Evolutionary conservation across 2,797 vertebrate genomes (phyloP).

Genomic region (Allobates femoralis): DNA sequence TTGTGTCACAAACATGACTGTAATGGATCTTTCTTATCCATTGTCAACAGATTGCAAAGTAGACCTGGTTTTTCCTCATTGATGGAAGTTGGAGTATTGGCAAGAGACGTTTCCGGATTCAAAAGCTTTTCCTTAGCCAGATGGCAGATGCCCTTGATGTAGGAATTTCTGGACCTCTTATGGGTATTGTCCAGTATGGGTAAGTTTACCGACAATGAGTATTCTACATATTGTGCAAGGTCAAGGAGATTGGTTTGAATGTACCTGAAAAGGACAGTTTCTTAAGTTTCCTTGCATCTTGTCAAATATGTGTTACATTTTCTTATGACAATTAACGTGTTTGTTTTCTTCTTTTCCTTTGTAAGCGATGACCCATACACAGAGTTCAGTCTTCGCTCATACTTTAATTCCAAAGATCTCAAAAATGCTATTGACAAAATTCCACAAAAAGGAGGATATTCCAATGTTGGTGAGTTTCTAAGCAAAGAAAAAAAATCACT

Average conservation of each 20-base stretch:
- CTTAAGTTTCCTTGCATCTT: not conserved
- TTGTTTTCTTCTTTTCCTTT: constrained; percentile 50
- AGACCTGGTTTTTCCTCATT: constrained; percentile 91
- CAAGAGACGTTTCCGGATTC: constrained; percentile 93
- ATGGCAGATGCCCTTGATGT: constrained; percentile 87
- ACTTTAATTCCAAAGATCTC: constrained; percentile 84
- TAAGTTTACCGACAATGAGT: constrained; percentile 69
- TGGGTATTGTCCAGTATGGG: constrained; percentile 97
- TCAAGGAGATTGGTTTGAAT: not conserved
- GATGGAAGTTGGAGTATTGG: constrained; percentile 96
- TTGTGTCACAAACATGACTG: not conserved
- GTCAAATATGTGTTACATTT: not conserved
- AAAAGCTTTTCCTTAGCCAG: constrained; percentile 90
- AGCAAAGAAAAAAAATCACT: not conserved
- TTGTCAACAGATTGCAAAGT: constrained; percentile 87
- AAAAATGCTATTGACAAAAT: constrained; percentile 90
- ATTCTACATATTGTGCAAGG: not conserved
- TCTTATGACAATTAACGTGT: not conserved
- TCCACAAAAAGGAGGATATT: constrained; percentile 90
- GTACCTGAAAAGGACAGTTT: not conserved
- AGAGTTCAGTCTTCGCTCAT: constrained; percentile 88
- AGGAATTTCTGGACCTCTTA: constrained; percentile 86
- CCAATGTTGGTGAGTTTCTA: constrained; percentile 89
- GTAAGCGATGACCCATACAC: constrained; percentile 88
- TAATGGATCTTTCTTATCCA: not conserved